Percentiles rank a stretch among this genome's conserved stretches.
Conservation (phyloP, 1,140 invertebrate species). For the Heliconius eleuchia region DNA sequence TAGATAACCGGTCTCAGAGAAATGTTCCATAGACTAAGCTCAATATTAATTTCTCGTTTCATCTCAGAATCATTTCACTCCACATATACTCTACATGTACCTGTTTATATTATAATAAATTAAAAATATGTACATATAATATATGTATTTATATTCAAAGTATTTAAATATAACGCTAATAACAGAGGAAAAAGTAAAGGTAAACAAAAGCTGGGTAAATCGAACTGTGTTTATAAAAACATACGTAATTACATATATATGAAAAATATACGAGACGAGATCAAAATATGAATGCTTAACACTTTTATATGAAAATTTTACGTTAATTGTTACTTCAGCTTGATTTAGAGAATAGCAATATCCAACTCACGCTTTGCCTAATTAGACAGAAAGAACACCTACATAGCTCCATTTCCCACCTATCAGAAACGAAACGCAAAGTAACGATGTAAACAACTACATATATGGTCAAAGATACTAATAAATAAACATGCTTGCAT, state of each 20-base stretch:
- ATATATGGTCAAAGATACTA: background rate
- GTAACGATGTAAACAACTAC: background rate
- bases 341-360: too few species aligned
- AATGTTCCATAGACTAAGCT: slow-evolving; percentile 30
- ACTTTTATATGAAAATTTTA: too few species aligned
- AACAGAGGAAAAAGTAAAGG: background rate
- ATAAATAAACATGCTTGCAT: background rate
- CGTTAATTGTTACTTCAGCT: too few species aligned
- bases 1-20: slow-evolving; percentile 34
- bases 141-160: background rate
- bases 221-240: background rate
- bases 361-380: too few species aligned
- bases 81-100: background rate
- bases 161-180: background rate
- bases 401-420: too few species aligned
- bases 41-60: slow-evolving; percentile 12
- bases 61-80: background rate
- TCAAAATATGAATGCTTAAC: too few species aligned
- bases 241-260: background rate
- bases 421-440: background rate
- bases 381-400: too few species aligned
- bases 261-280: background rate
- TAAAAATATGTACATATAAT: too few species aligned
- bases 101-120: background rate
- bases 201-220: background rate